Base-by-base conservation (phyloP, 1,140 invertebrate genomes). In the Diorhabda elongata region DNA sequence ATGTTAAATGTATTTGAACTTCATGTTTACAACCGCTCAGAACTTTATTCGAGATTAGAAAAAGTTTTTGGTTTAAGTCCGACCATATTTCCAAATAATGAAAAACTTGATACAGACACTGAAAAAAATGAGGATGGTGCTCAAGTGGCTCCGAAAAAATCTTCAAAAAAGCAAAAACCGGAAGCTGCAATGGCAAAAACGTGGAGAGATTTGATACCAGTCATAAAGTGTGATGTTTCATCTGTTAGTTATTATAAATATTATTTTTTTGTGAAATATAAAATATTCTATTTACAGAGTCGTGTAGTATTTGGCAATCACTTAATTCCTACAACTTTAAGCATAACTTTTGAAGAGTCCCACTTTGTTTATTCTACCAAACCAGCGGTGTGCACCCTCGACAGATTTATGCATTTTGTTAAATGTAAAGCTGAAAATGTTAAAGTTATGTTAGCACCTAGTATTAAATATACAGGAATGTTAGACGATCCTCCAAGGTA, bases 291-390 rank as follows among this genome's bases (percentile, higher is more conserved):
- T 72, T 80, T 73, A 80, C 75, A 93, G 87, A 95, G 95, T 63
- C 89, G 96, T 70, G 83, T 98, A 69, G 94, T 98, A 9, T 98
- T 98, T 85, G 97, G 97, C n/a, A 99, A 99, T 84, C 89, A 93
- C 57, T 82, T 98, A 66, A 89, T 98, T 4, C 96, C 97, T 0
- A 97, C 95, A 9, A 97, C 95, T 3, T 83, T 98, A 44, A 94
- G 94, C 5, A 89, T 98, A 74, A 94, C 91, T 68, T 90, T 98
- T 61, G 97, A 98, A 82, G 96, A 98, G 82, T 92, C 93, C 44
- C 95, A 98, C 79, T 90, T 97, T 80, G 90, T 95, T 9, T 98
- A 98, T 80, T 97, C 95, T 56, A 98, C 96, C 4, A 97, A 97
- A 81, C 94, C 94, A 3, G 93, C 96, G 0, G 94, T 94, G 0